Base-by-base conservation (phyloP, 2,888 invertebrate genomes). In the Chorisops tibialis region DNA sequence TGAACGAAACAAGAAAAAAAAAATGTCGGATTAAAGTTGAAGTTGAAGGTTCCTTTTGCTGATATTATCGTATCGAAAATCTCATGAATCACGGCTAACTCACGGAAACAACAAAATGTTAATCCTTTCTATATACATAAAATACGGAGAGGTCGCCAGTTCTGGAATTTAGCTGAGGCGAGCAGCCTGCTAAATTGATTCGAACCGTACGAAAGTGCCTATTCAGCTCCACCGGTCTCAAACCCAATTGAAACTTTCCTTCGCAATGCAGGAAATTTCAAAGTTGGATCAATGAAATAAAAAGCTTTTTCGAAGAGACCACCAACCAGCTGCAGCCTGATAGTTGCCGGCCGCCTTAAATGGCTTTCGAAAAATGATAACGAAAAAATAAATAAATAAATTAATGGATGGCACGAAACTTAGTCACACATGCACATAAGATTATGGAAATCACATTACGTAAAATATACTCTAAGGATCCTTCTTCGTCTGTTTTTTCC, bases 1-100 rank as follows among this genome's bases (percentile, higher is more conserved):
- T 56, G 56, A 56, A 45, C 45, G 18, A 41, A 43, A 56, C 45
- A 56, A n/a, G n/a, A n/a, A n/a, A n/a, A n/a, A n/a, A n/a, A 56
- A 56, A 56, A 56, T 56, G 56, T 45, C 45, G 45, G 16, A 22
- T 54, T 54, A 22, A 30, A 56, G 45, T 56, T 56, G 45, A 56
- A 45, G 56, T 45, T 56, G 30, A 56, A 56, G 56, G 56, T 56
- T 56, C 35, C 45, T 21, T 18, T 5, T 2, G 1, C 30, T 9
- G 56, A 43, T 56, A 22, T n/a, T 45, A 56, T 56, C 56, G 45
- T 2, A 30, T 30, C 30, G n/a, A 30, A 30, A 30, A 7, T 30
- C 30, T 30, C 30, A 30, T 30, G 30, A 30, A 30, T 30, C 30
- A 30, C 30, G 30, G 9, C 7, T 30, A 30, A 5, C 9, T 30